Percentiles rank a stretch among this genome's conserved stretches.
These are phyloP conservation scores for Acrocephalus arundinaceus DNA, from an alignment of 2,113 vertebrate species.

Conservation along the genomic window DNA sequence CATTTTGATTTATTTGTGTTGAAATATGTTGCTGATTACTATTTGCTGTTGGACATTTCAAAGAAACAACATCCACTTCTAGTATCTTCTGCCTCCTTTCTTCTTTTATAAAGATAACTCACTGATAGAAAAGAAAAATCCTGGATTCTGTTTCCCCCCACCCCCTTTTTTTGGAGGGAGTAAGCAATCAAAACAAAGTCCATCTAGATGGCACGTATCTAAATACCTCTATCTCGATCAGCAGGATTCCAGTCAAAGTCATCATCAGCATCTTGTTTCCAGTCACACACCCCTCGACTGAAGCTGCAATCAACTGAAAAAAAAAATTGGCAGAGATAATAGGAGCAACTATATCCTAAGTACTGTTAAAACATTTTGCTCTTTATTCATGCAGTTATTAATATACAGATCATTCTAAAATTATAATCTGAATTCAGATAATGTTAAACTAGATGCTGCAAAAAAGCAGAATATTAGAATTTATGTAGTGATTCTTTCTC, in stretches of 20 bases:
- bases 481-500: neutral
- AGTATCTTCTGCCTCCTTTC: neutral
- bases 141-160: neutral
- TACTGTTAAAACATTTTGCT: neutral
- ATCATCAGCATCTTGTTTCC: constrained; percentile 89
- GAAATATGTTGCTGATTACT: neutral
- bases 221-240: constrained; percentile 84
- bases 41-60: neutral
- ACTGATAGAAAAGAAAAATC: neutral
- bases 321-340: neutral
- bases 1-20: neutral
- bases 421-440: neutral
- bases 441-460: neutral
- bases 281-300: constrained; percentile 86
- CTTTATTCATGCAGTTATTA: neutral
- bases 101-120: neutral
- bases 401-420: neutral
- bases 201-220: neutral
- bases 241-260: constrained; percentile 92
- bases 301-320: constrained; percentile 91
- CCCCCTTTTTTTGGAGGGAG: fast-evolving
- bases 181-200: neutral
- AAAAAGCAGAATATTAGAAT: neutral
- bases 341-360: neutral
- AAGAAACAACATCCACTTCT: neutral